phyloP scores from a whole-genome alignment of 2,888 invertebrate species.

The Macropis europaea region DNA sequence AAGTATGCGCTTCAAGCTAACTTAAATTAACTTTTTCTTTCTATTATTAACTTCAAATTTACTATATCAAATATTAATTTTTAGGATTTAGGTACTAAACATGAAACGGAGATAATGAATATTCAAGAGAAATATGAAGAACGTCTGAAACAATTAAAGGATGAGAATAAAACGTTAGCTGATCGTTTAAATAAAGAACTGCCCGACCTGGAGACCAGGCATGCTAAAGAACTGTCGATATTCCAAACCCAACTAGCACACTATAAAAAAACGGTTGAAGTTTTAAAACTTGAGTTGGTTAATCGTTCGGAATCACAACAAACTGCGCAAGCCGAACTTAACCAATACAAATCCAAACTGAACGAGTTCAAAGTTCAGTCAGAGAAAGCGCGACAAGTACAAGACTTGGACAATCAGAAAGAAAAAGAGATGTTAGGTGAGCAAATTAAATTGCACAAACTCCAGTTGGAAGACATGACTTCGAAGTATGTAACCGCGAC shows the following conservation, averaged over 20 bases:
- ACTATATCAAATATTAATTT: neutral
- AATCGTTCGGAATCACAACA: slow-evolving; percentile 68
- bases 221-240: slow-evolving; percentile 74
- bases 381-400: slow-evolving; percentile 53
- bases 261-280: slow-evolving; percentile 73
- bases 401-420: slow-evolving; percentile 63
- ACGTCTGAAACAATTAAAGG: slow-evolving; percentile 63
- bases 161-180: slow-evolving; percentile 63
- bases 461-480: slow-evolving; percentile 74
- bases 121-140: slow-evolving; percentile 69
- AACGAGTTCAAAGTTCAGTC: slow-evolving; percentile 60
- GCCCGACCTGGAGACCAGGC: slow-evolving; percentile 69
- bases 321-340: slow-evolving; percentile 63
- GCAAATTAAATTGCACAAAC: slow-evolving; percentile 71
- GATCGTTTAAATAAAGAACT: slow-evolving; percentile 70
- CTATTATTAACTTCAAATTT: neutral
- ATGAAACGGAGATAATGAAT: slow-evolving; percentile 65
- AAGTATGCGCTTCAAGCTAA: slow-evolving; percentile 49
- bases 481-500: slow-evolving; percentile 72
- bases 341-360: slow-evolving; percentile 58
- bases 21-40: neutral
- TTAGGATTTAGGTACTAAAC: slow-evolving; percentile 64
- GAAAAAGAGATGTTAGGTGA: slow-evolving; percentile 70
- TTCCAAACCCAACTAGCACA: slow-evolving; percentile 72
- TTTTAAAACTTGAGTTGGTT: slow-evolving; percentile 71